Evolutionary conservation across 92 coral and sea anemone species (phyloP), one percentile per base, ranked within the genome.

Genomic region (Chrysogorgia sp.): DNA sequence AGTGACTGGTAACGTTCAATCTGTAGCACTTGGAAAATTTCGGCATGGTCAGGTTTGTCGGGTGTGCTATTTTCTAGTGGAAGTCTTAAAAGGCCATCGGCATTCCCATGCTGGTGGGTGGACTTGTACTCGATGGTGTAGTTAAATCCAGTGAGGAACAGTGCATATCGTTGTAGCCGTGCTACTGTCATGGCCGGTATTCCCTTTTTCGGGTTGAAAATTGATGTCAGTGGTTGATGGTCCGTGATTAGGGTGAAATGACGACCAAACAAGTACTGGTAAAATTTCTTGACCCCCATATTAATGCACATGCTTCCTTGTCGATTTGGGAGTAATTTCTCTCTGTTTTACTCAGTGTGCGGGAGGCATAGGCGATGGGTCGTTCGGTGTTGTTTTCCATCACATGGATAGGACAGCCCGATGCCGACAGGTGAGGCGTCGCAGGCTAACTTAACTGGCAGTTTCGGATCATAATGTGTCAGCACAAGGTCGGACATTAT

Each of bases 371-470:
- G n/a, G n/a, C n/a, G n/a, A n/a, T n/a, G n/a, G n/a, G 70, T 32
- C 60, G 47, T 40, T 79, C 88, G 17, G 68, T 40, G 29, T 84
- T 80, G 29, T 84, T 79, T 12, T 67, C 45, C 70, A 84, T 68
- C 65, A 84, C 34, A 43, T 77, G 84, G 20, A 84, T 77, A 1
- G 70, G 81, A n/a, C n/a, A n/a, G n/a, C n/a, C n/a, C 86, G 43
- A 80, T 74, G 21, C 89, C 89, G 3, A 63, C 76, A 5, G 89
- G 86, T 71, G 82, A 85, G 0, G 89, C 78, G 26, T 85, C 89
- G 19, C 89, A 81, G 8, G 89, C 89, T 63, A 84, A 53, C 58
- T 45, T 85, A 17, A 80, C 19, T 81, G 68, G 85, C n/a, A 75
- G 67, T 40, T 63, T 10, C 17, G 90, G 86, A 57, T 86, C 86